A percentile compares a stretch with the other conserved stretches of the same genome.
phyloP scores from a whole-genome alignment of 2,797 vertebrate genomes.

The Acropternis orthonyx region DNA sequence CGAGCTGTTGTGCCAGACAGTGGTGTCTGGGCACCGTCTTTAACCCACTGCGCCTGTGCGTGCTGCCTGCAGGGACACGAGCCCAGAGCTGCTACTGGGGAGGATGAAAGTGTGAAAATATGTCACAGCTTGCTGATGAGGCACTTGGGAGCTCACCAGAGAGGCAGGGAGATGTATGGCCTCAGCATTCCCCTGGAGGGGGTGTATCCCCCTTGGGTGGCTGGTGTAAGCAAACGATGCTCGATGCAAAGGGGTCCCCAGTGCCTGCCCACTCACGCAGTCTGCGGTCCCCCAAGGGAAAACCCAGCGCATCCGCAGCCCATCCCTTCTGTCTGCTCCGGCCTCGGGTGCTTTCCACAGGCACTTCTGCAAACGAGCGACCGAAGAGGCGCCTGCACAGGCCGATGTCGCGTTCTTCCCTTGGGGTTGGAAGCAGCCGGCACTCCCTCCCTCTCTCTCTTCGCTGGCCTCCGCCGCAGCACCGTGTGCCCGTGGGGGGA shows the following conservation, averaged over 20 bases:
- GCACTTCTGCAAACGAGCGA: not conserved
- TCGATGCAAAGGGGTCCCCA: not conserved
- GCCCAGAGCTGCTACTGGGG: not conserved
- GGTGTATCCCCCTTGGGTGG: too few relatives aligned
- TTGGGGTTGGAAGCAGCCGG: not conserved
- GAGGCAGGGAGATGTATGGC: not conserved
- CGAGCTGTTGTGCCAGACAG: not conserved
- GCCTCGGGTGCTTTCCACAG: not conserved
- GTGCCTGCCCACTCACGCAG: not conserved
- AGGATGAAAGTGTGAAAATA: not conserved
- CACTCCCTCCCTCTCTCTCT: too few relatives aligned
- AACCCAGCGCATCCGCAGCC: not conserved
- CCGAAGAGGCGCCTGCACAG: not conserved
- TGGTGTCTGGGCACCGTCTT: not conserved
- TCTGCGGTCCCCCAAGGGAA: not conserved
- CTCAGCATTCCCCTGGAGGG: not conserved
- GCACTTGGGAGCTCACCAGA: not conserved
- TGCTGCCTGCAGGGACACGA: not conserved
- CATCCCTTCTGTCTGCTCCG: not conserved
- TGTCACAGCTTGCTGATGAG: not conserved
- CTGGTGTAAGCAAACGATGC: not conserved
- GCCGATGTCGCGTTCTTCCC: not conserved
- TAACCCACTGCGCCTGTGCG: rapidly evolving
- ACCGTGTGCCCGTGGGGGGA: not conserved
- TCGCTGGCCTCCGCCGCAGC: not conserved